Conservation (phyloP, 1,140 invertebrate species). For the Dryas iulia region DNA sequence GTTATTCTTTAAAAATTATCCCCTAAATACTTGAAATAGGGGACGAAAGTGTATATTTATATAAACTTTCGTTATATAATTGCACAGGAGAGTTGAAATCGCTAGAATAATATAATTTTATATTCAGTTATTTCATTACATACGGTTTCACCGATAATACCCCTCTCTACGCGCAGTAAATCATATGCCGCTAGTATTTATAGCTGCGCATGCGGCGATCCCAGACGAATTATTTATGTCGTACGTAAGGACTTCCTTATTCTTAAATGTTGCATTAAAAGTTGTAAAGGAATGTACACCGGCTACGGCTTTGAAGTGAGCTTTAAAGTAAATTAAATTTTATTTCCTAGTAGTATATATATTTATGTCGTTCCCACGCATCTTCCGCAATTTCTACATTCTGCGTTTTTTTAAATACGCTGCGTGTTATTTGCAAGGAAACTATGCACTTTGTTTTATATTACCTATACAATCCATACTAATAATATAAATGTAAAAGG, state of each 20-base stretch:
- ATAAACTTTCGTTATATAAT: too few species aligned
- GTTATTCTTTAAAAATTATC: too few species aligned
- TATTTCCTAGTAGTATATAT: background rate
- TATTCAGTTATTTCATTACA: background rate
- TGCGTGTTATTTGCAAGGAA: too few species aligned
- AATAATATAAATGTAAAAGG: too few species aligned
- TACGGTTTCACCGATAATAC: background rate
- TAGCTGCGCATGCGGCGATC: background rate
- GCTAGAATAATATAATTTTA: background rate
- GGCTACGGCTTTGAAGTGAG: background rate
- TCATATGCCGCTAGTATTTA: background rate
- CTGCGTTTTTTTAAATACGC: too few species aligned
- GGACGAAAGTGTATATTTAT: too few species aligned
- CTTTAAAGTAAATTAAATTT: background rate
- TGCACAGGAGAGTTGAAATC: too few species aligned
- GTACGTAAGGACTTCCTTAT: background rate
- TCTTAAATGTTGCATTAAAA: slow-evolving; percentile 1
- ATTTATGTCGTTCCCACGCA: background rate
- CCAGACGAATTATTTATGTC: slow-evolving; percentile 1
- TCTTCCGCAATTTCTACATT: background rate
- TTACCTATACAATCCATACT: too few species aligned
- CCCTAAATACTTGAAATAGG: too few species aligned
- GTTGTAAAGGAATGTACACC: background rate
- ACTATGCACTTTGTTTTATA: too few species aligned
- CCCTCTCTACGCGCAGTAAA: background rate